Conservation (phyloP, 92 coral and sea anemone genomes). For the Paragorgia papillata region DNA sequence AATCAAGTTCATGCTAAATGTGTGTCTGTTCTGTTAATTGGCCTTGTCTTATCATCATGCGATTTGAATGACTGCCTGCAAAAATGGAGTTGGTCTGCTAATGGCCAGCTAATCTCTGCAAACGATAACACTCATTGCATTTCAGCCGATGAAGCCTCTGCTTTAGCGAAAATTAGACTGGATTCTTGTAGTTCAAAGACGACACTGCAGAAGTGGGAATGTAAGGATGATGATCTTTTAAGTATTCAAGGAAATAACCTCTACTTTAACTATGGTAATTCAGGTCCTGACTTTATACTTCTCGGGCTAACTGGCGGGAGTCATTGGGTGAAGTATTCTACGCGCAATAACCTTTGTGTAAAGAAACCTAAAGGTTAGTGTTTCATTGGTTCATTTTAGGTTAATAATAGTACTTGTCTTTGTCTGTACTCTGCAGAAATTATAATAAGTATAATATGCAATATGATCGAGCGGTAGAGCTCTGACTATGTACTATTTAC, state of each 20-base stretch:
- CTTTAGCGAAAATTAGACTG: not conserved
- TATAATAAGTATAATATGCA: too few relatives aligned
- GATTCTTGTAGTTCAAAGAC: not conserved
- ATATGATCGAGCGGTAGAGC: too few relatives aligned
- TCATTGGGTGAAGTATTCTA: conserved; percentile 21
- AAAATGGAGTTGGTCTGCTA: conserved; percentile 17
- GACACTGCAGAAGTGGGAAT: not conserved
- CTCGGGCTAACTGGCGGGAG: not conserved
- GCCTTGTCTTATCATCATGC: too few relatives aligned
- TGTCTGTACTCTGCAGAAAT: too few relatives aligned
- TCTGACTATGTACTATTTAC: too few relatives aligned
- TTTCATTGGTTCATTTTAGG: not conserved
- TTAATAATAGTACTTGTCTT: not conserved
- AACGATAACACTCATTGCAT: not conserved
- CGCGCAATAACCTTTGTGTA: conserved; percentile 7
- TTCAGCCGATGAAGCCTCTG: not conserved
- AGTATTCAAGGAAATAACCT: not conserved
- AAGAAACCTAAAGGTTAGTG: conserved; percentile 6
- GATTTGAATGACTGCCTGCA: conserved; percentile 2
- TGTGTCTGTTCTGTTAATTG: too few relatives aligned
- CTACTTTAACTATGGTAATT: conserved; percentile 4
- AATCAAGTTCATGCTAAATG: conserved; percentile 1
- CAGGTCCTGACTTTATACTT: too few relatives aligned
- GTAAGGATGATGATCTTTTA: conserved; percentile 2
- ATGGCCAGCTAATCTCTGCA: not conserved